Percentiles rank a stretch among this genome's conserved stretches.
Conservation (phyloP, 2,888 invertebrate species). For the Hydraecia micacea region DNA sequence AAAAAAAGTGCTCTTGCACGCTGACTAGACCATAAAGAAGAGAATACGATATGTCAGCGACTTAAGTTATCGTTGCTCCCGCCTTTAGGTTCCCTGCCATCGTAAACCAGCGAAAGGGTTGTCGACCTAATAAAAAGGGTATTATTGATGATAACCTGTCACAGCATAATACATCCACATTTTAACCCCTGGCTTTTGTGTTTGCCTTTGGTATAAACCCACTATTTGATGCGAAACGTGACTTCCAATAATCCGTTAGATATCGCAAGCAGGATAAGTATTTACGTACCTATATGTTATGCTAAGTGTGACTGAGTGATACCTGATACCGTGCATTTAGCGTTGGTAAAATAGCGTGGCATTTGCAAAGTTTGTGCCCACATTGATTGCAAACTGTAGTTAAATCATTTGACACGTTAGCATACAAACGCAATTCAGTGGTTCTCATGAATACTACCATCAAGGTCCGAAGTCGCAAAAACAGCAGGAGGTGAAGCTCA, state of each 20-base stretch:
- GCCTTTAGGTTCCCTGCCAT: slow-evolving; percentile 12
- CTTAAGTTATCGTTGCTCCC: slow-evolving; percentile 4
- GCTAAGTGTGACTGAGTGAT: slow-evolving; percentile 19
- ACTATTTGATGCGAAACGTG: slow-evolving; percentile 29
- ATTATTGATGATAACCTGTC: slow-evolving; percentile 44
- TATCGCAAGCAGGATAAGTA: slow-evolving; percentile 24
- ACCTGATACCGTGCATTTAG: slow-evolving; percentile 18
- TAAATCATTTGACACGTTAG: not conserved
- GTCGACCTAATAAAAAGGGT: slow-evolving; percentile 35
- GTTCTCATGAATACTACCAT: slow-evolving; percentile 33
- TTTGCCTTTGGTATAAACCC: not conserved
- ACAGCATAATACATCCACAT: slow-evolving; percentile 24
- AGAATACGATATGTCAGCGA: slow-evolving; percentile 36
- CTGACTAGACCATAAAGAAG: slow-evolving; percentile 9
- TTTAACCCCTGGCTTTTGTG: slow-evolving; percentile 28
- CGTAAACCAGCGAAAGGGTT: slow-evolving; percentile 35
- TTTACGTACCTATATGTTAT: slow-evolving; percentile 1
- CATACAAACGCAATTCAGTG: not conserved
- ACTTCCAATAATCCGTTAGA: slow-evolving; percentile 34
- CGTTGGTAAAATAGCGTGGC: not conserved
- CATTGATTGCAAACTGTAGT: not conserved
- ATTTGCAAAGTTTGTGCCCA: not conserved
- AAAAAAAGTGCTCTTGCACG: slow-evolving; percentile 1
- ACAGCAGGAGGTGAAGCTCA: slow-evolving; percentile 45
- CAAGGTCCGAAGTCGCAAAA: slow-evolving; percentile 16